Conservation (phyloP, 2,888 invertebrate genomes). For the Fragum sueziense region DNA sequence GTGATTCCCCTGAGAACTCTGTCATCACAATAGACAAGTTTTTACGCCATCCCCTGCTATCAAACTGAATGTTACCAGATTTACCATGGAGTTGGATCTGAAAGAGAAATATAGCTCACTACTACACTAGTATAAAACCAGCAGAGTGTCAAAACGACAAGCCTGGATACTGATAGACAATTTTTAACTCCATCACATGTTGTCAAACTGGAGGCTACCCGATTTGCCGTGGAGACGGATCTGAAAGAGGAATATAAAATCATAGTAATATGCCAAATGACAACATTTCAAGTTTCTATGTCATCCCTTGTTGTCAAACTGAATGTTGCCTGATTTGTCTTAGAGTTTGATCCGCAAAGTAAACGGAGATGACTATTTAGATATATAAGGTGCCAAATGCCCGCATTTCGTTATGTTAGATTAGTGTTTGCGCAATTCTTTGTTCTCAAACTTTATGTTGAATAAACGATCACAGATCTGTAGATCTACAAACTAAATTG, state of each 20-base stretch:
- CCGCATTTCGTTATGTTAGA: too few species aligned
- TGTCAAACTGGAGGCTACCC: slow-evolving; percentile 68
- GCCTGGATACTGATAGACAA: too few species aligned
- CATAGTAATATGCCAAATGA: too few species aligned
- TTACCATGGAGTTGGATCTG: slow-evolving; percentile 62
- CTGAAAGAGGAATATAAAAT: slow-evolving; percentile 48
- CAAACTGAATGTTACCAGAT: slow-evolving; percentile 70
- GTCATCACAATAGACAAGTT: slow-evolving; percentile 70
- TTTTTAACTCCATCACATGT: slow-evolving; percentile 64
- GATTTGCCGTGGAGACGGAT: slow-evolving; percentile 60
- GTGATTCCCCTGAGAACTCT: slow-evolving; percentile 64
- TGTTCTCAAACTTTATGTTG: slow-evolving; percentile 63
- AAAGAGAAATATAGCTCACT: not conserved
- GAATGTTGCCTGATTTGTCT: slow-evolving; percentile 67
- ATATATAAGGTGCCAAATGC: too few species aligned
- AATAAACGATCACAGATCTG: slow-evolving; percentile 66
- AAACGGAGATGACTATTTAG: not conserved
- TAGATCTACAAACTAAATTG: too few species aligned
- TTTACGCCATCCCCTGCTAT: slow-evolving; percentile 60
- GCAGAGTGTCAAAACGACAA: too few species aligned
- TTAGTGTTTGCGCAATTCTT: slow-evolving; percentile 66
- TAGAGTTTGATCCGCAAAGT: slow-evolving; percentile 52
- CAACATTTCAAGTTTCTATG: slow-evolving; percentile 68
- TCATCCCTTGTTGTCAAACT: slow-evolving; percentile 65
- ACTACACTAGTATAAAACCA: too few species aligned